Conservation (phyloP, 1,140 invertebrate genomes). For the Diprion similis region DNA sequence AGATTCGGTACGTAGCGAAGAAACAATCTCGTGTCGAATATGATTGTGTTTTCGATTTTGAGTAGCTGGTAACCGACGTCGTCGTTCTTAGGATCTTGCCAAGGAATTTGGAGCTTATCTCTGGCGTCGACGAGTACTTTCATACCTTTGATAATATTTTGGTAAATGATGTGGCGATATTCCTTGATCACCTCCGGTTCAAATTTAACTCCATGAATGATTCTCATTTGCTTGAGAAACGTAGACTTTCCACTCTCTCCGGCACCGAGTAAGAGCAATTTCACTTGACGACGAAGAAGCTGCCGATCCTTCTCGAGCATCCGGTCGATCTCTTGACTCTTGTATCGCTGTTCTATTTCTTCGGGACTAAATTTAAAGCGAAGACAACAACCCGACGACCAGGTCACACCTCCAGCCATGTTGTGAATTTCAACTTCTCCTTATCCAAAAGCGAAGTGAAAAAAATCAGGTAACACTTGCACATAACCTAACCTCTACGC, state of each 20-base stretch:
- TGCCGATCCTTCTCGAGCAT: slow-evolving; percentile 78
- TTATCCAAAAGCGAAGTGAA: background rate
- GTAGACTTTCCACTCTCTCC: slow-evolving; percentile 96
- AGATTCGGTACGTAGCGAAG: slow-evolving; percentile 77
- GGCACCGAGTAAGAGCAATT: slow-evolving; percentile 87
- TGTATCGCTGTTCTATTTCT: slow-evolving; percentile 78
- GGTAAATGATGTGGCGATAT: slow-evolving; percentile 84
- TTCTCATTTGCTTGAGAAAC: slow-evolving; percentile 96
- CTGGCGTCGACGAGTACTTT: slow-evolving; percentile 90
- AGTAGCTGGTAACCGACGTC: slow-evolving; percentile 69
- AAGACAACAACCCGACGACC: slow-evolving; percentile 69
- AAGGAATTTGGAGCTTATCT: slow-evolving; percentile 86
- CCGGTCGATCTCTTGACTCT: slow-evolving; percentile 86
- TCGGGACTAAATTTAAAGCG: slow-evolving; percentile 72
- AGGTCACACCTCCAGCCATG: slow-evolving; percentile 66
- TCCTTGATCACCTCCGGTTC: slow-evolving; percentile 81
- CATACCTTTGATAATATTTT: slow-evolving; percentile 88
- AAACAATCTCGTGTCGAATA: slow-evolving; percentile 76
- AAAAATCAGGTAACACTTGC: background rate
- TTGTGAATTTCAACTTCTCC: slow-evolving; percentile 39
- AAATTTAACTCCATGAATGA: slow-evolving; percentile 91
- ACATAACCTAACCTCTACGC: background rate
- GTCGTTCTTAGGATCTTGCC: slow-evolving; percentile 76
- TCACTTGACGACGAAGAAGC: slow-evolving; percentile 76
- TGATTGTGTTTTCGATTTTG: slow-evolving; percentile 71